phyloP scores from a whole-genome alignment of 1,140 invertebrate species.

The Nasonia vitripennis region DNA sequence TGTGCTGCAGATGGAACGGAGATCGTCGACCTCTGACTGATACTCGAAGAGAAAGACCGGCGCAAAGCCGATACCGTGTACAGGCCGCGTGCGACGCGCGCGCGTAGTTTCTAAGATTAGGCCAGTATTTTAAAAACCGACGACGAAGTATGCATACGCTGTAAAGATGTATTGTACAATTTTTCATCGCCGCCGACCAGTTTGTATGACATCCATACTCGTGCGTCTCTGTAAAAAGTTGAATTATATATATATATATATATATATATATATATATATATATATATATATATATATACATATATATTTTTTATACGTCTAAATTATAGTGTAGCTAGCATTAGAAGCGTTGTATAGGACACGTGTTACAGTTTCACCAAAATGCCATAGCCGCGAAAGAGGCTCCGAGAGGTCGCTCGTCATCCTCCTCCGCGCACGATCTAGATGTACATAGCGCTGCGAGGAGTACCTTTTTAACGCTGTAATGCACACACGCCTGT shows the following conservation, averaged over 20 bases:
- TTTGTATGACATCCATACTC: background rate
- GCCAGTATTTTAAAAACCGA: too few species aligned
- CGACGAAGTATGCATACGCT: too few species aligned
- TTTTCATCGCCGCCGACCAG: background rate
- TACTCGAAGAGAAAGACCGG: too few species aligned
- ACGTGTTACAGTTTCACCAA: conserved; percentile 49
- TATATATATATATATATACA: too few species aligned
- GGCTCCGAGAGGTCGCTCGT: background rate
- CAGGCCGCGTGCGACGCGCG: too few species aligned
- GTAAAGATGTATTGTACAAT: too few species aligned
- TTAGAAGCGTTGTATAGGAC: conserved; percentile 37
- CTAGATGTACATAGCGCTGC: background rate
- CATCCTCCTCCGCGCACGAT: background rate
- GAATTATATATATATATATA: background rate
- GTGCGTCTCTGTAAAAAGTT: conserved; percentile 41
- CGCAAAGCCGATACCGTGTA: too few species aligned
- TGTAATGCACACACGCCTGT: background rate
- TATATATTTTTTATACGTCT: conserved; percentile 6
- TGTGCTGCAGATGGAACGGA: background rate
- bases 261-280: background rate
- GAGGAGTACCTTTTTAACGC: background rate
- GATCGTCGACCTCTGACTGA: too few species aligned
- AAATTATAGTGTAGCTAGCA: background rate
- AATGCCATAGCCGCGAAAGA: conserved; percentile 37
- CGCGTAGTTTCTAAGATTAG: too few species aligned